These are phyloP conservation scores for Microhierax caerulescens DNA, from an alignment of 2,797 vertebrate genomes.

Conservation along the genomic window DNA sequence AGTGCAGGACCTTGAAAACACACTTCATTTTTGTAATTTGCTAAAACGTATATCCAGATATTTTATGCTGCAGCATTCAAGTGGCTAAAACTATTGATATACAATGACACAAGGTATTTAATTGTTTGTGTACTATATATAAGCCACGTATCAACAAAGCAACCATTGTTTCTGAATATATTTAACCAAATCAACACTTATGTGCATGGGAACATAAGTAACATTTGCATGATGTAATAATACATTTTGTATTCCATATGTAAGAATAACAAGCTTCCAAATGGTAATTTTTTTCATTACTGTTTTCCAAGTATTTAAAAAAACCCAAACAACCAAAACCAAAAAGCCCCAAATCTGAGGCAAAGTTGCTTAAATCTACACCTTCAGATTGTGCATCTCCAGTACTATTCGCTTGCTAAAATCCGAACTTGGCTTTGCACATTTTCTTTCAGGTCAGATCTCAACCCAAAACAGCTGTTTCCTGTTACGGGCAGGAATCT, in stretches of 20 bases:
- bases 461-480: neutral
- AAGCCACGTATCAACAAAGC: neutral
- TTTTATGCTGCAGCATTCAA: neutral
- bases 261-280: neutral
- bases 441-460: neutral
- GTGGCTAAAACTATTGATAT: neutral
- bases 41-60: neutral
- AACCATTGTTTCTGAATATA: neutral
- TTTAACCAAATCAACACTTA: neutral
- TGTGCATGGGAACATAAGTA: neutral
- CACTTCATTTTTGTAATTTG: neutral
- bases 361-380: neutral
- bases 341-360: neutral
- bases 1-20: neutral
- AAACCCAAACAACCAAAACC: no score
- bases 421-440: neutral
- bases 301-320: neutral
- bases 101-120: neutral
- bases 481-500: neutral
- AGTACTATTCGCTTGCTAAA: neutral
- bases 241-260: rapidly evolving
- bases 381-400: neutral
- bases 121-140: neutral
- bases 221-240: neutral
- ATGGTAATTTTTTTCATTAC: neutral